Evolutionary conservation across 2,797 vertebrate genomes (phyloP), one percentile per base, ranked within the genome.

Genomic region (Typhlichthys subterraneus): DNA sequence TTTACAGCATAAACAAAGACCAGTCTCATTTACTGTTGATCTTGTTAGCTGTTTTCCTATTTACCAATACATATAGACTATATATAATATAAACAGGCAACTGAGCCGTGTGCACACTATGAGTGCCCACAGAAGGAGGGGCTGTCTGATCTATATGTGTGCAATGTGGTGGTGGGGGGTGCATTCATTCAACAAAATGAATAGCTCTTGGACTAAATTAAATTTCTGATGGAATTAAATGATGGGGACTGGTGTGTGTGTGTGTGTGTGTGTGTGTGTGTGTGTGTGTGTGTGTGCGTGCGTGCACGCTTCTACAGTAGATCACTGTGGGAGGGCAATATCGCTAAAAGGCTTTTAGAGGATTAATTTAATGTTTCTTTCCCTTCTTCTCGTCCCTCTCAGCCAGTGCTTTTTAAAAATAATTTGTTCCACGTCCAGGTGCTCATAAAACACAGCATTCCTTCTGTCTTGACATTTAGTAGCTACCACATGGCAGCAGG

Each of bases 301-400:
- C 85, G 86, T 83, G 83, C 4, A 4, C 4, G 23, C 23, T 29
- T 29, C 86, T 79, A 81, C 84, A 29, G 23, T 70, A 79, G 83
- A 79, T 83, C 83, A 33, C 87, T 74, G 79, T 55, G 46, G 87
- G 88, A 90, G 90, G 82, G 88, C 91, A 81, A 81, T 81, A 85
- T 90, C 77, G 87, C 89, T 93, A 93, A 94, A 94, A 93, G 89
- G 83, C 93, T 93, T 94, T 93, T 88, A 94, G 91, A 72, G 86
- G 91, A 95, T 95, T 94, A 93, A 92, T 92, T 89, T 72, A 68
- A 80, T 85, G 78, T 81, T 80, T 84, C 53, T 77, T 67, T 79
- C 57, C 64, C 79, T 56, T 69, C 71, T 69, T 52, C 52, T 61
- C 31, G 46, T 67, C 33, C 38, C 79, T 73, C 67, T 55, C 11